Percentiles rank a stretch among this genome's conserved stretches.
phyloP scores from a whole-genome alignment of 37 sponge, comb jelly and placozoan genomes.

The Aplysina aerophoba region DNA sequence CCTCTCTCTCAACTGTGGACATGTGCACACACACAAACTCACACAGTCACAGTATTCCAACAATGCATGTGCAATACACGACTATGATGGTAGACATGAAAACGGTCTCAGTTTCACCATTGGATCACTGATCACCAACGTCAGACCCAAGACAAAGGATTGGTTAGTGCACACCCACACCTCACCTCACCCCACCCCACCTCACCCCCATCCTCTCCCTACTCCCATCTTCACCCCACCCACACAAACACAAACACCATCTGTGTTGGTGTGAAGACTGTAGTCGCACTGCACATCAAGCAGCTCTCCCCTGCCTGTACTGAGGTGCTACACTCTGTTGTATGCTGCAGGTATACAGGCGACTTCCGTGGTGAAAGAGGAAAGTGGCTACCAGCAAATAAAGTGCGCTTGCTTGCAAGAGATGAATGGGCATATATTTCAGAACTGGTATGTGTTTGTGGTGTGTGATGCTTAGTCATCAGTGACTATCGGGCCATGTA shows the following conservation, averaged over 20 bases:
- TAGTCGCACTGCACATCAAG: too few species aligned
- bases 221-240: too few species aligned
- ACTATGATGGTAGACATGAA: slow-evolving; percentile 43
- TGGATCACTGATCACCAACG: slow-evolving; percentile 68
- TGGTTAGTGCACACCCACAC: slow-evolving; percentile 22
- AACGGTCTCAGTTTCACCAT: slow-evolving; percentile 59
- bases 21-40: not conserved
- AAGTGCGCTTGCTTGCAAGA: slow-evolving; percentile 55
- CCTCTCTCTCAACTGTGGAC: too few species aligned
- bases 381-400: slow-evolving; percentile 51
- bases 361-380: slow-evolving; percentile 69
- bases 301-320: not conserved
- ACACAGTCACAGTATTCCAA: slow-evolving; percentile 49
- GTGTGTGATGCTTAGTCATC: not conserved
- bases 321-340: not conserved
- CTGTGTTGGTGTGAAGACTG: not conserved
- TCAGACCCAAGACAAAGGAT: slow-evolving; percentile 34
- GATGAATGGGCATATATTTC: slow-evolving; percentile 57
- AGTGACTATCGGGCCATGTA: not conserved
- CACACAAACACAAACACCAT: too few species aligned
- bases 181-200: too few species aligned
- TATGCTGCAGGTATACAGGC: slow-evolving; percentile 45
- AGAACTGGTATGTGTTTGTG: slow-evolving; percentile 60
- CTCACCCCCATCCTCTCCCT: too few species aligned
- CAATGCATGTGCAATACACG: slow-evolving; percentile 56